Evolutionary conservation across 2,888 invertebrate species (phyloP), one percentile per base, ranked within the genome.

Genomic region (Adelphocoris suturalis): DNA sequence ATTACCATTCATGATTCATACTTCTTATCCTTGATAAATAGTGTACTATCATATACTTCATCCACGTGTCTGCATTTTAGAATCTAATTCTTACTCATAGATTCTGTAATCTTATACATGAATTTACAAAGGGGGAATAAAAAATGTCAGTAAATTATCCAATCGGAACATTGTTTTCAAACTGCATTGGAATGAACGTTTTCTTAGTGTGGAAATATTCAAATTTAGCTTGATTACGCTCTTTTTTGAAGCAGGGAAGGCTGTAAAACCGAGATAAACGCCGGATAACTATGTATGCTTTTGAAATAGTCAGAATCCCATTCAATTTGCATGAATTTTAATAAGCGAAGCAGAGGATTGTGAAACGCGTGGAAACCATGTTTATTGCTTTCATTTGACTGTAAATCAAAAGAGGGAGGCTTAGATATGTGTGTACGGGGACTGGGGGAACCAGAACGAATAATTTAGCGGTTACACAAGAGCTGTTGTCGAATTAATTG

Each of bases 311-410:
- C 28, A 14, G 14, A 14, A 28, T 46, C 28, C 27, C 47, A 81
- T 81, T 81, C 81, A 48, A 81, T 81, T 81, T 81, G 81, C 81
- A 81, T 81, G 81, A 47, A 81, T 81, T 81, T 81, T 48, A 81
- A 81, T 81, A 81, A 47, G n/a, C 46, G 5, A 12, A 14, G 48
- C n/a, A 3, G 81, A 48, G 81, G 23, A 48, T 48, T 19, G 47
- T 23, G 46, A 48, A 46, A 16, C 48, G 48, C 46, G 81, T 1
- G 48, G 47, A 37, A 27, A 28, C 48, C n/a, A 81, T 13, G 81
- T 81, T 81, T 81, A 81, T 81, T 48, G 81, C 47, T 52, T 52
- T 16, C 52, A 52, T 52, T 52, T 52, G 14, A 52, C 52, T 52
- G 16, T 52, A 52, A 52, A 52, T 52, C 52, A 52, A 14, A 14